These are phyloP conservation scores for Propsilocerus akamusi DNA, from an alignment of 1,140 invertebrate species.

Conservation along the genomic window DNA sequence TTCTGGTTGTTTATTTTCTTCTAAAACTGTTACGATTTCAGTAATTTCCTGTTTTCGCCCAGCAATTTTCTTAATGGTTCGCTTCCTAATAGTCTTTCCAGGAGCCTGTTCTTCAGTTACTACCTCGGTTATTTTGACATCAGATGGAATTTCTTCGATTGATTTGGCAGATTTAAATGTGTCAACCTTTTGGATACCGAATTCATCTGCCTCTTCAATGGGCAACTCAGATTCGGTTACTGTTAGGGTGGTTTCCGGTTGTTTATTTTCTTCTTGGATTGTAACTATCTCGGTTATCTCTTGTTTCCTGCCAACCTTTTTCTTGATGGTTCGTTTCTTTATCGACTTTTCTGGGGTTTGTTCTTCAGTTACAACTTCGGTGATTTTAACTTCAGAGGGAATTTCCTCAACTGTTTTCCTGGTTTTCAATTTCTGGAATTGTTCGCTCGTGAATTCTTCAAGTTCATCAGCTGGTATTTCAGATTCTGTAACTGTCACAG, in stretches of 20 bases:
- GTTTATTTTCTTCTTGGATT: slow-evolving; percentile 15
- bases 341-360: slow-evolving; percentile 15
- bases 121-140: slow-evolving; percentile 11
- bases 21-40: slow-evolving; percentile 25
- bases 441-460: slow-evolving; percentile 18
- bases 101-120: slow-evolving; percentile 11
- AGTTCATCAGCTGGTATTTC: slow-evolving; percentile 9
- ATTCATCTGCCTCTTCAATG: slow-evolving; percentile 11
- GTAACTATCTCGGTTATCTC: slow-evolving; percentile 15
- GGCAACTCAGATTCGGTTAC: slow-evolving; percentile 12
- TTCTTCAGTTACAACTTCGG: slow-evolving; percentile 14
- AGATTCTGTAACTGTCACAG: slow-evolving; percentile 10
- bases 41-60: slow-evolving; percentile 24
- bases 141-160: slow-evolving; percentile 18
- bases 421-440: slow-evolving; percentile 14
- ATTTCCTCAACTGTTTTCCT: slow-evolving; percentile 11
- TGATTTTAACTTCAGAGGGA: slow-evolving; percentile 16
- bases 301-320: slow-evolving; percentile 14
- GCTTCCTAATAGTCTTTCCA: slow-evolving; percentile 15
- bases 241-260: slow-evolving; percentile 13
- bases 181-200: background rate
- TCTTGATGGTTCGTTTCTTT: slow-evolving; percentile 17
- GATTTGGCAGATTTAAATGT: slow-evolving; percentile 5
- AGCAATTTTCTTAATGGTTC: slow-evolving; percentile 16
- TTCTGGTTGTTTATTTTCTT: slow-evolving; percentile 17